phyloP scores from a whole-genome alignment of 1,140 invertebrate genomes.

The Psilanteris sp. region DNA sequence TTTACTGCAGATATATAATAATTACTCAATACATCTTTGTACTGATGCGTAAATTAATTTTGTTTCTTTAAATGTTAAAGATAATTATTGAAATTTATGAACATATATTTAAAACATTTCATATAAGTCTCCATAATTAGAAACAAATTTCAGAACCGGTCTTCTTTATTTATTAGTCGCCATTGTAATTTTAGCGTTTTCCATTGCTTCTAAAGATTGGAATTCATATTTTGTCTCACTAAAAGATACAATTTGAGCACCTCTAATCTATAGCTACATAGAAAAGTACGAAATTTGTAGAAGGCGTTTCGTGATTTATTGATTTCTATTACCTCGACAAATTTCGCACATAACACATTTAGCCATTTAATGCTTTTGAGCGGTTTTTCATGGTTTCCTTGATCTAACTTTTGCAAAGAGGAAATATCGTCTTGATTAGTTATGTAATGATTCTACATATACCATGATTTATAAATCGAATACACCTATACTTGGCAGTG shows the following conservation, averaged over 20 bases:
- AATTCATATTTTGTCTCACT: slow-evolving; percentile 42
- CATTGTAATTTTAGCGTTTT: slow-evolving; percentile 12
- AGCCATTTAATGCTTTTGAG: slow-evolving; percentile 33
- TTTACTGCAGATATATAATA: too few relatives aligned
- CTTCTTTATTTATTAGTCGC: slow-evolving; percentile 19
- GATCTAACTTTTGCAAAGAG: too few relatives aligned
- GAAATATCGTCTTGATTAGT: slow-evolving; percentile 18
- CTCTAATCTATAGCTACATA: slow-evolving; percentile 55
- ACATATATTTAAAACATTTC: background rate
- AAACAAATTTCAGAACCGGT: slow-evolving; percentile 37
- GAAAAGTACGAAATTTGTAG: slow-evolving; percentile 57
- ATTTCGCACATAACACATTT: slow-evolving; percentile 36
- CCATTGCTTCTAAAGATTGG: background rate
- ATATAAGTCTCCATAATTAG: background rate
- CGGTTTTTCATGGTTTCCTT: slow-evolving; percentile 24
- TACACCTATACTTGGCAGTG: slow-evolving; percentile 47
- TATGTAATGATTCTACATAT: slow-evolving; percentile 5
- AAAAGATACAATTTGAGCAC: slow-evolving; percentile 54
- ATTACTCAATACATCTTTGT: too few relatives aligned
- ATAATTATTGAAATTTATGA: background rate
- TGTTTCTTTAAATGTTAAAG: too few relatives aligned
- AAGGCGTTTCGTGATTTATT: slow-evolving; percentile 40
- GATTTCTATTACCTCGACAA: slow-evolving; percentile 37
- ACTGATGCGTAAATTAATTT: too few relatives aligned
- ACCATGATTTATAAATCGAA: slow-evolving; percentile 23